Conservation (phyloP, 2,797 vertebrate genomes). For the Erpetoichthys calabaricus region DNA sequence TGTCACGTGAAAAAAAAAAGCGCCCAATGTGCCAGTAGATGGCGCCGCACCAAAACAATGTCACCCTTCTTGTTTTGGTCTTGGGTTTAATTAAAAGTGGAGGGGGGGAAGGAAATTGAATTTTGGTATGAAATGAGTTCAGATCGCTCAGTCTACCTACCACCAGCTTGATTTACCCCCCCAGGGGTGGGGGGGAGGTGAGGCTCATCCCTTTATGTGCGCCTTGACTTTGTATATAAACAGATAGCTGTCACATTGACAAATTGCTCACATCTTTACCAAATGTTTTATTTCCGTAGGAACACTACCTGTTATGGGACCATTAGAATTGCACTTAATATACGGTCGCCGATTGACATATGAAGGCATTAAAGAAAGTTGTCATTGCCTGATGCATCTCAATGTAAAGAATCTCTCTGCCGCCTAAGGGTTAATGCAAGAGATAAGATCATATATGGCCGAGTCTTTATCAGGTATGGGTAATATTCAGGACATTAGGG, state of each 20-base stretch:
- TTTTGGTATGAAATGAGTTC: not conserved
- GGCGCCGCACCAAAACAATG: too few species aligned
- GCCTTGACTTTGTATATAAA: conserved; percentile 25
- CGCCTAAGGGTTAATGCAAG: conserved; percentile 19
- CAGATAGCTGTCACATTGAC: conserved; percentile 51
- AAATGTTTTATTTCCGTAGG: conserved; percentile 37
- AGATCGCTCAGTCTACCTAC: not conserved
- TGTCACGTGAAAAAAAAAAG: too few species aligned
- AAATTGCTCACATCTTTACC: conserved; percentile 37
- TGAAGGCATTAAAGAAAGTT: conserved; percentile 37
- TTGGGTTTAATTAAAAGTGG: too few species aligned
- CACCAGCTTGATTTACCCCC: not conserved
- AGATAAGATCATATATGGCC: conserved; percentile 8
- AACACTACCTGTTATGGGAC: conserved; percentile 56
- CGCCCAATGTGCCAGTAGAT: too few species aligned
- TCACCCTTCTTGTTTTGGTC: too few species aligned
- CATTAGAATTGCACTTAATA: conserved; percentile 50
- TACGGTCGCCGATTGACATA: conserved; percentile 54
- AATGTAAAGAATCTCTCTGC: conserved; percentile 17
- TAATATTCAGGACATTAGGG: conserved; percentile 9
- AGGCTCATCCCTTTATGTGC: conserved; percentile 12
- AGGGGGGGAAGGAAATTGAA: too few species aligned
- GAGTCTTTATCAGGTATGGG: conserved; percentile 11
- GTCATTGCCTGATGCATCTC: conserved; percentile 28
- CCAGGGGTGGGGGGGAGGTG: not conserved